Evolutionary conservation across 2,113 vertebrate species (phyloP), one percentile per base, ranked within the genome.

Genomic region (Notarius lentiginosus): DNA sequence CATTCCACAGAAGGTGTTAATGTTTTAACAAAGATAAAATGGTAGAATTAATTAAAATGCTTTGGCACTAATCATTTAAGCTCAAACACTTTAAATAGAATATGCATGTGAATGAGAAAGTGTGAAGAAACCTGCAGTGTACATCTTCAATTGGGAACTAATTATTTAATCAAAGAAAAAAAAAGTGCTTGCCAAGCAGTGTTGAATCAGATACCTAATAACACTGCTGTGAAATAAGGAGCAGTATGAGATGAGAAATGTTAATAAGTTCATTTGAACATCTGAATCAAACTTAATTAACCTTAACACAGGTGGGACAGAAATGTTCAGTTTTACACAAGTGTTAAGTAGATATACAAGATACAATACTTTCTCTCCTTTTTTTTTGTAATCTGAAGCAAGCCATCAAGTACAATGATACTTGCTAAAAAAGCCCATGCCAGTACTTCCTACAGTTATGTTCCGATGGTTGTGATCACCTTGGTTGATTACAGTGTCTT

Each of bases 131-230:
- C 86, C 80, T 85, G 83, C 88, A 85, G 86, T 77, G 82, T 83
- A 14, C 86, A 80, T 85, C 41, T 89, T 83, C 84, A 89, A 85
- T 49, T 80, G 60, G 80, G 84, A 86, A 86, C 87, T 82, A 72
- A 87, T 89, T 89, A 89, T 89, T 87, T 87, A 89, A 89, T 89
- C 84, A 89, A 89, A 88, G 88, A 83, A 68, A 85, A 87, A 83
- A 87, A 83, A 89, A 87, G 83, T 72, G 84, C 89, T 89, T 88
- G 86, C 72, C 84, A 84, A 87, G 89, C 86, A 83, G 86, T 83
- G 82, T 63, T 86, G 73, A 88, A 89, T 89, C 89, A 88, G 87
- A 88, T 82, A 85, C 72, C 47, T n/a, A 70, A 80, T 84, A 61
- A 84, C 41, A 56, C 68, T 79, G 83, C 88, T 49, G 22, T 14